Percentiles rank a stretch among this genome's conserved stretches.
phyloP scores from a whole-genome alignment of 2,797 vertebrate genomes.

The Vultur gryphus region DNA sequence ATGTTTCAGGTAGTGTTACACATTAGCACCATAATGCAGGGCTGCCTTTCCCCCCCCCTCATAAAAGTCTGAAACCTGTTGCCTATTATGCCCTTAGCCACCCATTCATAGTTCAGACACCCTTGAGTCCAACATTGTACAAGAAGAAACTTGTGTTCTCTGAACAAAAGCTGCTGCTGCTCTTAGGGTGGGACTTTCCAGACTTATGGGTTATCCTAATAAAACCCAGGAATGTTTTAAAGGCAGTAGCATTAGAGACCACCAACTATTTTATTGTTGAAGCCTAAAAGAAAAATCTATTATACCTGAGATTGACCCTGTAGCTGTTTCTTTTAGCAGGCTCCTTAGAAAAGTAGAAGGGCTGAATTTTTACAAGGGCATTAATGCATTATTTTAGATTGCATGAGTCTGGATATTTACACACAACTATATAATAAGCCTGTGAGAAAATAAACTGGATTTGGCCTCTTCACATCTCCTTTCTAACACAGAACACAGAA shows the following conservation, averaged over 20 bases:
- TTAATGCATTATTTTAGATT: constrained; percentile 9
- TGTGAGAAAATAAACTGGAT: neutral
- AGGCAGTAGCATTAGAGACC: constrained; percentile 69
- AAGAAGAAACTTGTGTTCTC: constrained; percentile 68
- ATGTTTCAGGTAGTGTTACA: constrained; percentile 47
- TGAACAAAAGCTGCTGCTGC: constrained; percentile 66
- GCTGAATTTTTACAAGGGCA: constrained; percentile 8
- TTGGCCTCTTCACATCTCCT: neutral
- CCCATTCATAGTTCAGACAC: constrained; percentile 50
- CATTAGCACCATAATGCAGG: constrained; percentile 28
- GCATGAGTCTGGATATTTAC: neutral
- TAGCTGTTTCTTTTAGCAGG: constrained; percentile 42
- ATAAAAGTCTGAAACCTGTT: constrained; percentile 58
- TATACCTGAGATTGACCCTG: constrained; percentile 32
- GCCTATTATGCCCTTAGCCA: constrained; percentile 39
- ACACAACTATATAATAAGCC: neutral
- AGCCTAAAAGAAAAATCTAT: constrained; percentile 63
- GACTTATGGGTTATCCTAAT: constrained; percentile 73
- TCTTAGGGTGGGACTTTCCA: constrained; percentile 65
- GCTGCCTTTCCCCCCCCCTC: neutral
- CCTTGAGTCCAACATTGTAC: constrained; percentile 44
- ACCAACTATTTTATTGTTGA: constrained; percentile 73
- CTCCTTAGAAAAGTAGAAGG: constrained; percentile 17
- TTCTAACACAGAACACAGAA: neutral
- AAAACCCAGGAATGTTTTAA: constrained; percentile 75